Percentiles rank a stretch among this genome's conserved stretches.
Evolutionary conservation across 2,113 vertebrate genomes (phyloP).

Genomic region (Onychostruthus taczanowskii): DNA sequence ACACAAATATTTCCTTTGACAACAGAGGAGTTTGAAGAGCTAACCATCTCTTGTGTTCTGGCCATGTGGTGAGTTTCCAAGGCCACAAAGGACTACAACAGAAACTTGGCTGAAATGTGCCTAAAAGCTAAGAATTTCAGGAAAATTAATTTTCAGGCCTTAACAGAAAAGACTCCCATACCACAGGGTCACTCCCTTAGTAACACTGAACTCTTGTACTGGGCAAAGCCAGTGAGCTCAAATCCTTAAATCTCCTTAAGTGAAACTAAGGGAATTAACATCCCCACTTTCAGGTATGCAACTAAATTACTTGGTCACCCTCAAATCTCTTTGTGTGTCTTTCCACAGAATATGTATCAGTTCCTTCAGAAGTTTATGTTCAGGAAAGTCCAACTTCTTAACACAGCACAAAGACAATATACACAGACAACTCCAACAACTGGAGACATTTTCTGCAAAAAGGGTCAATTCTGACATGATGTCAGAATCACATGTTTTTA

Average conservation of each 20-base stretch:
- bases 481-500: not conserved
- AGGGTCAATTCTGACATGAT: not conserved
- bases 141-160: not conserved
- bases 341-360: not conserved
- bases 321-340: not conserved
- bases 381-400: not conserved
- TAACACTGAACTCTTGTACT: not conserved
- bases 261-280: not conserved
- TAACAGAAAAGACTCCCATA: not conserved
- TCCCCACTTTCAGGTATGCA: not conserved
- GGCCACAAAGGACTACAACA: not conserved
- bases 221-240: not conserved
- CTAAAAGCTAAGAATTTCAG: not conserved
- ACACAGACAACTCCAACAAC: not conserved
- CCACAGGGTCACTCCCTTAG: not conserved
- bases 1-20: conserved; percentile 6
- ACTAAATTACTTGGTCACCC: not conserved
- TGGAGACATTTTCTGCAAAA: not conserved
- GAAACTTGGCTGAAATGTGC: not conserved
- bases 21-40: not conserved
- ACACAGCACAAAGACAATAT: not conserved
- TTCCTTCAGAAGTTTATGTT: not conserved
- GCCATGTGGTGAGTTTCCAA: not conserved
- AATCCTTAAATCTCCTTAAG: not conserved
- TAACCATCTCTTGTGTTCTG: not conserved